Evolutionary conservation across 2,888 invertebrate genomes (phyloP).

Genomic region (Ornithoptera alexandrae): DNA sequence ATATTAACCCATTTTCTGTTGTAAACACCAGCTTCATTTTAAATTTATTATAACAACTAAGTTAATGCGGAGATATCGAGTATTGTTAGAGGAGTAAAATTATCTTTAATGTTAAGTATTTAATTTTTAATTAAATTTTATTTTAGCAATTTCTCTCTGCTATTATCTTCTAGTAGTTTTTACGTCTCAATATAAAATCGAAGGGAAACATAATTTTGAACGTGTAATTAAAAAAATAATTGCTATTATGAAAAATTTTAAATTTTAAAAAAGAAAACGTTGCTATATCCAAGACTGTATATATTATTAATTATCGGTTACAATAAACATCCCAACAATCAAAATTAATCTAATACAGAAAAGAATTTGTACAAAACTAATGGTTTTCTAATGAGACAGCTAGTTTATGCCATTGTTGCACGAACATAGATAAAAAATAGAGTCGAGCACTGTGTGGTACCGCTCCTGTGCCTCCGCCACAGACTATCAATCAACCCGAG

Average conservation of each 20-base stretch:
- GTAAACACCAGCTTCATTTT: neutral
- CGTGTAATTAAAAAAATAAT: neutral
- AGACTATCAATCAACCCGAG: constrained; percentile 34
- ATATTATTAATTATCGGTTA: neutral
- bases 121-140: too few relatives aligned
- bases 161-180: too few relatives aligned
- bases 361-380: constrained; percentile 15
- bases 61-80: too few relatives aligned
- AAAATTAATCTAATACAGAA: constrained; percentile 4
- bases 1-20: neutral
- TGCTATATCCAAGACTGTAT: too few relatives aligned
- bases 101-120: too few relatives aligned
- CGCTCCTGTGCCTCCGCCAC: constrained; percentile 16
- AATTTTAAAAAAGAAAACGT: too few relatives aligned
- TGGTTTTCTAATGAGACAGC: constrained; percentile 28
- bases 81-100: too few relatives aligned
- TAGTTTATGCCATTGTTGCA: constrained; percentile 22
- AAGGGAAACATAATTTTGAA: neutral
- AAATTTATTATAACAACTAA: neutral
- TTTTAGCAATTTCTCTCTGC: too few relatives aligned
- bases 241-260: neutral
- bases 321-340: neutral
- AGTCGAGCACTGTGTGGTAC: constrained; percentile 34
- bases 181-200: too few relatives aligned
- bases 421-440: constrained; percentile 31